Conservation (phyloP, 2,888 invertebrate species). For the Drosophila meridionalis region DNA sequence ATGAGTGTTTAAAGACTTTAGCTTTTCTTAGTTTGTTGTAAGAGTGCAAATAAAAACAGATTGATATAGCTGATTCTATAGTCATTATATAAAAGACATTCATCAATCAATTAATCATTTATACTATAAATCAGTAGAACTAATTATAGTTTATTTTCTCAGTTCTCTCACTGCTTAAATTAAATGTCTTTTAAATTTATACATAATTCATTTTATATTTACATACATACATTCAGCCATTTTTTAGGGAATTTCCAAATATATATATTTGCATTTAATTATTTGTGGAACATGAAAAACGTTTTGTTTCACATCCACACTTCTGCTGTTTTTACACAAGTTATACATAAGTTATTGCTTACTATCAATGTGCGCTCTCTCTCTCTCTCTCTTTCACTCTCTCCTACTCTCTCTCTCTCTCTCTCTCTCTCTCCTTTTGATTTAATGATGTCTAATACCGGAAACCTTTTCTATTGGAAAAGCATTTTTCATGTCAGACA, state of each 20-base stretch:
- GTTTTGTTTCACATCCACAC: neutral
- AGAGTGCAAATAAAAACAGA: too few species aligned
- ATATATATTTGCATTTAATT: neutral
- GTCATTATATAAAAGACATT: too few species aligned
- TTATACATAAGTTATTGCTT: slow-evolving; percentile 3
- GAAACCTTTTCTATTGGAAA: slow-evolving; percentile 62
- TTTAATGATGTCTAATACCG: slow-evolving; percentile 43
- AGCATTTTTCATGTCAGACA: slow-evolving; percentile 63
- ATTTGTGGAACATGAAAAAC: neutral
- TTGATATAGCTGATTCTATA: too few species aligned
- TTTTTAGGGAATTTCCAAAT: neutral
- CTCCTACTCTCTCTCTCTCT: neutral
- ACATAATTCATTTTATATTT: too few species aligned
- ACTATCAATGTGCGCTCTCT: neutral
- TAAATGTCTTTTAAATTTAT: too few species aligned
- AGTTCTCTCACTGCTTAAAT: neutral
- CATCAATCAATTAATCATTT: too few species aligned
- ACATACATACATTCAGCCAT: too few species aligned
- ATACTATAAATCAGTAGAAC: too few species aligned
- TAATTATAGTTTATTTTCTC: neutral
- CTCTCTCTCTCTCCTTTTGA: slow-evolving; percentile 24
- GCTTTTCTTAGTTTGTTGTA: too few species aligned
- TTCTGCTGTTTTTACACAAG: neutral
- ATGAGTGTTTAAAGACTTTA: too few species aligned
- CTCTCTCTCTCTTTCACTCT: neutral